A percentile compares a stretch with the other conserved stretches of the same genome.
These are phyloP conservation scores for Alfaro cultratus DNA, from an alignment of 2,797 vertebrate genomes.

Conservation along the genomic window DNA sequence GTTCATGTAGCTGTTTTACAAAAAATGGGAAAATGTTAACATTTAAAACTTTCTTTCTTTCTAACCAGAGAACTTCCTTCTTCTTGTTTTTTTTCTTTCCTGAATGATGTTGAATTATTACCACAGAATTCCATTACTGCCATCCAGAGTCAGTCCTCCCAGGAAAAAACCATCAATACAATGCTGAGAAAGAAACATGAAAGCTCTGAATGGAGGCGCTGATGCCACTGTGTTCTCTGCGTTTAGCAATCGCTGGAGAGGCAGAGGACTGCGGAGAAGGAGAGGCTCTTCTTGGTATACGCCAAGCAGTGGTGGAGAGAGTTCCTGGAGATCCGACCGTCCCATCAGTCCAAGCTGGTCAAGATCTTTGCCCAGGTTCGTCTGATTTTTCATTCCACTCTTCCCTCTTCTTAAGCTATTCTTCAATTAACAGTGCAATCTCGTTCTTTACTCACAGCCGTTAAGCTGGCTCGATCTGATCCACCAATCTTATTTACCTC, in stretches of 20 bases:
- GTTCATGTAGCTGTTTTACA: background rate
- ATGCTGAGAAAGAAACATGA: background rate
- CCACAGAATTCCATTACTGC: slow-evolving; percentile 18
- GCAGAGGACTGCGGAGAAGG: slow-evolving; percentile 93
- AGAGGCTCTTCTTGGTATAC: slow-evolving; percentile 94
- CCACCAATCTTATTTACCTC: too few species aligned
- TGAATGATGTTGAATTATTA: slow-evolving; percentile 22
- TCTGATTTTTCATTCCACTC: slow-evolving; percentile 8
- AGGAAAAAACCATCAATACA: background rate
- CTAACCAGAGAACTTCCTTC: too few species aligned
- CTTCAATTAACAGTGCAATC: background rate
- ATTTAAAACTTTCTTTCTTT: background rate
- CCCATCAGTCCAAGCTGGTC: slow-evolving; percentile 90
- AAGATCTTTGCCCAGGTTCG: slow-evolving; percentile 99
- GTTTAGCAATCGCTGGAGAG: slow-evolving; percentile 91
- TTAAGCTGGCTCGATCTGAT: too few species aligned
- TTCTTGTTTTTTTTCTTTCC: slow-evolving; percentile 12
- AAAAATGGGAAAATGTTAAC: background rate
- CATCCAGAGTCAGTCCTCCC: slow-evolving; percentile 8
- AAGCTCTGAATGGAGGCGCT: background rate
- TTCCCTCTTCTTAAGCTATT: background rate
- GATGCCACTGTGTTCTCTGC: slow-evolving; percentile 27
- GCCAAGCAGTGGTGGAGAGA: slow-evolving; percentile 99
- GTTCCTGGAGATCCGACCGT: slow-evolving; percentile 93
- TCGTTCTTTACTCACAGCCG: background rate